These are phyloP conservation scores for Pocillopora grandis DNA, from an alignment of 92 coral and sea anemone genomes.

Conservation along the genomic window DNA sequence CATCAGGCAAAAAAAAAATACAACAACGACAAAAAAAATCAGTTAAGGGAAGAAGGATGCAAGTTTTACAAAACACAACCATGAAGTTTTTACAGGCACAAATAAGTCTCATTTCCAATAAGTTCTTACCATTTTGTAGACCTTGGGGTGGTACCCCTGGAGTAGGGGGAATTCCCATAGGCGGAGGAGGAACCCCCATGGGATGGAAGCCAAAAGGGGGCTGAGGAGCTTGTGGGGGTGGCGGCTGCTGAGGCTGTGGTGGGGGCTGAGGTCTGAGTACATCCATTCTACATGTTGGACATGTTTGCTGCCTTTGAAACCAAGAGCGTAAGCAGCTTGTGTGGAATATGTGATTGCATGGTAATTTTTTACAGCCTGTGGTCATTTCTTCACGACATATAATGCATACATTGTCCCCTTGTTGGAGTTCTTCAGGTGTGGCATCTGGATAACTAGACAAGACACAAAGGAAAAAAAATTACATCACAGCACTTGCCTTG, in stretches of 20 bases:
- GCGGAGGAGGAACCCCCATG: slow-evolving; percentile 38
- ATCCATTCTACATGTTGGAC: slow-evolving; percentile 99
- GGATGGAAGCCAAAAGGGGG: slow-evolving; percentile 55
- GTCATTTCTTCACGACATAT: slow-evolving; percentile 98
- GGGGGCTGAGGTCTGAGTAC: slow-evolving; percentile 78
- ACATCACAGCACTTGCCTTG: too few species aligned
- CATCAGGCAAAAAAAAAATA: too few species aligned
- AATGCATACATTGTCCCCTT: slow-evolving; percentile 96
- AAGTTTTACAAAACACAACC: background rate
- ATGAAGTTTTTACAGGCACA: background rate
- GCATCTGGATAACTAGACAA: slow-evolving; percentile 92
- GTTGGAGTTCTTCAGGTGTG: slow-evolving; percentile 87
- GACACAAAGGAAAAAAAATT: background rate
- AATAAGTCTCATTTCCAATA: background rate
- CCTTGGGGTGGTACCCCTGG: slow-evolving; percentile 34
- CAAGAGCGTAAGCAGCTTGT: slow-evolving; percentile 96
- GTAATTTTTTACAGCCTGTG: slow-evolving; percentile 93
- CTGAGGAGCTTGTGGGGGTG: slow-evolving; percentile 47
- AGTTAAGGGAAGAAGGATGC: too few species aligned
- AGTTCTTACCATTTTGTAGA: slow-evolving; percentile 35
- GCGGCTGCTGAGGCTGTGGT: slow-evolving; percentile 50
- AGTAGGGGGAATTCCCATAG: slow-evolving; percentile 53
- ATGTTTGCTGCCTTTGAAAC: slow-evolving; percentile 98
- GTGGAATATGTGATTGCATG: slow-evolving; percentile 98
- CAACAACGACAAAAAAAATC: too few species aligned